phyloP scores from a whole-genome alignment of 2,888 invertebrate species.

The Oscheius onirici region DNA sequence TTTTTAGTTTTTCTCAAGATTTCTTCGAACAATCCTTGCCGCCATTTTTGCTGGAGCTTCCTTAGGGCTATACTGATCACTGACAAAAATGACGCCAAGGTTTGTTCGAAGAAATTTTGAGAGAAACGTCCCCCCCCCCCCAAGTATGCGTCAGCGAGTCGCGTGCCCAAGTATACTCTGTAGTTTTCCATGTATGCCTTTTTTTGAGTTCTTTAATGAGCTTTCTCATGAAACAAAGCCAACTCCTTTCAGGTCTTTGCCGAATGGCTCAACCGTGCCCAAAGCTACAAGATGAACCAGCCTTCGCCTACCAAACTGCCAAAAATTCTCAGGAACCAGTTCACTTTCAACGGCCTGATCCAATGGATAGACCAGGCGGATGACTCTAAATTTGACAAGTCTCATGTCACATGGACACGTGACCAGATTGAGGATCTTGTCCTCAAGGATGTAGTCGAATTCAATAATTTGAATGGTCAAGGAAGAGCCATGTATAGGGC shows the following conservation, averaged over 20 bases:
- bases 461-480: not conserved
- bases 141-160: too few species aligned
- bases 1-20: too few species aligned
- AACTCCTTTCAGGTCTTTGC: not conserved
- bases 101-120: too few species aligned
- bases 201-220: not conserved
- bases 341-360: not conserved
- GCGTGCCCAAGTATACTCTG: too few species aligned
- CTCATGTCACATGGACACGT: not conserved
- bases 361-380: not conserved
- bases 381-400: not conserved
- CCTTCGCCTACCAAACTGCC: slow-evolving; percentile 1
- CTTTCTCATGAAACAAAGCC: not conserved
- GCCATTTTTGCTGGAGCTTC: too few species aligned
- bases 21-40: too few species aligned
- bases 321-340: not conserved
- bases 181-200: too few species aligned
- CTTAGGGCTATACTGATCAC: too few species aligned
- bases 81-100: too few species aligned
- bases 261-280: not conserved
- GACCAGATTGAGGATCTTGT: slow-evolving; percentile 1
- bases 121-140: too few species aligned
- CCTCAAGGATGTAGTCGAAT: not conserved
- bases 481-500: slow-evolving; percentile 5
- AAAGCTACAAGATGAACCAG: not conserved